Percentiles rank a stretch among this genome's conserved stretches.
Conservation (phyloP, 2,888 invertebrate genomes). For the Torymus auratus region DNA sequence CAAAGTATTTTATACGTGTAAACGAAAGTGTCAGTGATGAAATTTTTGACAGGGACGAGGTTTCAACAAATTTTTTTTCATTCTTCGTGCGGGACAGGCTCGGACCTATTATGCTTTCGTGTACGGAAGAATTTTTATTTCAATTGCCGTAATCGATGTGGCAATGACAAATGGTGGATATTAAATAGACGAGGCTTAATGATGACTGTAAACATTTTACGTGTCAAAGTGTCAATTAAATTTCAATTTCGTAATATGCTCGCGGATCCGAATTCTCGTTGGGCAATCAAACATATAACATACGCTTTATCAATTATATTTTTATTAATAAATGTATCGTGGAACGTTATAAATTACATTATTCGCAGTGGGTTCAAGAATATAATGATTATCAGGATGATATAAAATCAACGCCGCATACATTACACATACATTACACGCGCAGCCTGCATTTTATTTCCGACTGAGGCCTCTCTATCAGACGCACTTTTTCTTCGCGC, state of each 20-base stretch:
- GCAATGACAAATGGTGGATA: no score
- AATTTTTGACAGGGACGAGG: constrained; percentile 13
- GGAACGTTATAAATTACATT: no score
- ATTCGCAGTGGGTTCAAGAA: neutral
- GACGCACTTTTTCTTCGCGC: neutral
- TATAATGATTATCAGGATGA: neutral
- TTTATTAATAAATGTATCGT: no score
- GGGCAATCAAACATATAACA: no score
- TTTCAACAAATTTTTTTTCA: constrained; percentile 4
- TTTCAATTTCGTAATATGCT: no score
- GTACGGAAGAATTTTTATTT: no score
- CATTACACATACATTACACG: neutral
- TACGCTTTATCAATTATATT: no score
- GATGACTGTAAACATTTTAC: no score
- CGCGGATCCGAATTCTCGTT: no score
- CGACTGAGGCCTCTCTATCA: neutral
- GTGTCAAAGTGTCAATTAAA: no score
- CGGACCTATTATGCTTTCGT: neutral
- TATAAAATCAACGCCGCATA: neutral
- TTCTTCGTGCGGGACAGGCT: neutral
- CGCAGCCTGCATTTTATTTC: constrained; percentile 9
- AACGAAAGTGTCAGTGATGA: constrained; percentile 10
- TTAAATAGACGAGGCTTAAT: no score
- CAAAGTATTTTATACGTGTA: constrained; percentile 12
- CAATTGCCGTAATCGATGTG: neutral